Conservation (phyloP, 2,113 vertebrate genomes). For the Azemiops feae region DNA sequence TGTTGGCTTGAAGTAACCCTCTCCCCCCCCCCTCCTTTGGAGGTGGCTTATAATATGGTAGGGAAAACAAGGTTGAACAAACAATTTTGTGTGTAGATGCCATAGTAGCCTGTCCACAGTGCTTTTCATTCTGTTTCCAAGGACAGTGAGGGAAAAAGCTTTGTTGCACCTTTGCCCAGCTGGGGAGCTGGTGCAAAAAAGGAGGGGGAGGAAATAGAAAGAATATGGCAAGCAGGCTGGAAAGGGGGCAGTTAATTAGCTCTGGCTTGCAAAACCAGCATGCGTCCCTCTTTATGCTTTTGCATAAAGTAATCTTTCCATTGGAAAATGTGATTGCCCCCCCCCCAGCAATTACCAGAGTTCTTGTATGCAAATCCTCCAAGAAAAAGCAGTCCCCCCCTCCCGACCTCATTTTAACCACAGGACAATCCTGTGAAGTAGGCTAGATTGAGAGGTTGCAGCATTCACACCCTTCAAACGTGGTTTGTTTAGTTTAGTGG, state of each 20-base stretch:
- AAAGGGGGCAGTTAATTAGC: background rate
- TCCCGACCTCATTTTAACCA: background rate
- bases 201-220: constrained; percentile 61
- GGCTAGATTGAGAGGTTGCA: background rate
- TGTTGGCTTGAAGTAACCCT: constrained; percentile 7
- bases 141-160: background rate
- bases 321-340: background rate
- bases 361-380: background rate
- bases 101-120: background rate
- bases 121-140: constrained; percentile 25
- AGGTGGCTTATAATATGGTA: background rate
- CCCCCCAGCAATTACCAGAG: background rate
- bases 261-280: background rate
- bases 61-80: constrained; percentile 17
- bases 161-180: constrained; percentile 23
- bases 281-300: background rate
- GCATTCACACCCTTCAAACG: background rate
- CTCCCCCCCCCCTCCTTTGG: constrained; percentile 7
- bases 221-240: constrained; percentile 58
- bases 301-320: background rate
- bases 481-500: background rate
- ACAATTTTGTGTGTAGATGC: constrained; percentile 1
- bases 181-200: constrained; percentile 39
- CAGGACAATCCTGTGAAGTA: background rate
- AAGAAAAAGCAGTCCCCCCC: background rate